Evolutionary conservation across 2,888 invertebrate species (phyloP), one percentile per base, ranked within the genome.

Genomic region (Stegana nigrithorax): DNA sequence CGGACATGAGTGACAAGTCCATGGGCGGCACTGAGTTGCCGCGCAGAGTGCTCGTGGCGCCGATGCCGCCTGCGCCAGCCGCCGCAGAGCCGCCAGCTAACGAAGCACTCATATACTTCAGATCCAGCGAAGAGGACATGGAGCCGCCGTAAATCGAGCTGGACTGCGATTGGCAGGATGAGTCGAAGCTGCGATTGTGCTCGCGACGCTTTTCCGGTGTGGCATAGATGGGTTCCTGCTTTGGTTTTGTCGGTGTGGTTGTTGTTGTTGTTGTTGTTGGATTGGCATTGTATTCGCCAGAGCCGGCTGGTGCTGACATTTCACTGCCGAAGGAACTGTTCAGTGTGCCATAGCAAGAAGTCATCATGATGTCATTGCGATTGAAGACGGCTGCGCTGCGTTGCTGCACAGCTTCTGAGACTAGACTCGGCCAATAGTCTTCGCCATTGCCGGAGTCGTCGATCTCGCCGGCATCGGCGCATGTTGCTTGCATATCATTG

Each of bases 301-400:
- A n/a, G n/a, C n/a, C n/a, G n/a, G 69, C 61, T 8, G 60, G 70
- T 7, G 61, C 61, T 4, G 61, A 66, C 39, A 67, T 59, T 53
- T 81, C 80, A 56, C 75, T 72, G 65, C 79, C 82, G 65, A 83
- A 79, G 8, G 83, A 75, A 51, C 71, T 75, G 59, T 85, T 84
- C 5, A 86, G 68, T 1, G 81, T 78, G 66, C 85, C 85, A 67
- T 86, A 86, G 64, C 86, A 86, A 1, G 85, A 86, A 32, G 84
- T 81, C 61, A 84, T 86, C 85, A 86, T 86, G 50, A 85, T 84
- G 64, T 84, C 85, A 23, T 75, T 70, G 10, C 78, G 72, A 59
- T 79, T 75, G 32, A 75, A 73, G 51, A 65, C 70, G 8, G 60
- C 64, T 47, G 61, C 56, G 12, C 59, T 62, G n/a, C 60, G 61